Percentiles rank a stretch among this genome's conserved stretches.
These are phyloP conservation scores for Ecdyonurus torrentis DNA, from an alignment of 2,888 invertebrate species.

Conservation along the genomic window DNA sequence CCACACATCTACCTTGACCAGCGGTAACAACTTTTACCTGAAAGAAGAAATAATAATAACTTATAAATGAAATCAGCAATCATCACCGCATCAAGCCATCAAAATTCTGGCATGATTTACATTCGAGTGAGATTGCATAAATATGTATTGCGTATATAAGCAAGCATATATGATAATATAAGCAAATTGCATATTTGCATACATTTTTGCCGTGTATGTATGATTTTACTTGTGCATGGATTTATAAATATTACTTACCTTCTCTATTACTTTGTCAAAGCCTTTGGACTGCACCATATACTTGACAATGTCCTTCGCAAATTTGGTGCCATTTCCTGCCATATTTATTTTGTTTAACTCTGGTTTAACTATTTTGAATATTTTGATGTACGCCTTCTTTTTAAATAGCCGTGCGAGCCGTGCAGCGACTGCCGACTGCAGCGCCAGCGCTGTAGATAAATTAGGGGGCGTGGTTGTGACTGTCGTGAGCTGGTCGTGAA, in stretches of 20 bases:
- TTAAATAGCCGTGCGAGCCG: too few species aligned
- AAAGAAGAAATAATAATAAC: slow-evolving; percentile 4
- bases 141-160: slow-evolving; percentile 1
- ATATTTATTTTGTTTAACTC: not conserved
- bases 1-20: slow-evolving; percentile 53
- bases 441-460: too few species aligned
- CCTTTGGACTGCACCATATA: slow-evolving; percentile 22
- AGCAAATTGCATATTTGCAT: not conserved
- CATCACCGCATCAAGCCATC: too few species aligned
- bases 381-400: too few species aligned
- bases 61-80: too few species aligned
- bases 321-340: slow-evolving; percentile 20
- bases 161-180: not conserved
- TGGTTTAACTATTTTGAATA: too few species aligned
- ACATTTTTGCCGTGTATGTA: too few species aligned
- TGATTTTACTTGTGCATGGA: too few species aligned
- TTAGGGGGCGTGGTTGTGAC: too few species aligned
- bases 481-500: too few species aligned
- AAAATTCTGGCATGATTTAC: not conserved
- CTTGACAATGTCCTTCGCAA: slow-evolving; percentile 26
- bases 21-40: slow-evolving; percentile 34
- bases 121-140: not conserved
- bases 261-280: slow-evolving; percentile 29
- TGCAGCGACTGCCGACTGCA: too few species aligned
- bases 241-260: too few species aligned